These are phyloP conservation scores for Takifugu bimaculatus DNA, from an alignment of 2,113 vertebrate genomes.

Conservation along the genomic window DNA sequence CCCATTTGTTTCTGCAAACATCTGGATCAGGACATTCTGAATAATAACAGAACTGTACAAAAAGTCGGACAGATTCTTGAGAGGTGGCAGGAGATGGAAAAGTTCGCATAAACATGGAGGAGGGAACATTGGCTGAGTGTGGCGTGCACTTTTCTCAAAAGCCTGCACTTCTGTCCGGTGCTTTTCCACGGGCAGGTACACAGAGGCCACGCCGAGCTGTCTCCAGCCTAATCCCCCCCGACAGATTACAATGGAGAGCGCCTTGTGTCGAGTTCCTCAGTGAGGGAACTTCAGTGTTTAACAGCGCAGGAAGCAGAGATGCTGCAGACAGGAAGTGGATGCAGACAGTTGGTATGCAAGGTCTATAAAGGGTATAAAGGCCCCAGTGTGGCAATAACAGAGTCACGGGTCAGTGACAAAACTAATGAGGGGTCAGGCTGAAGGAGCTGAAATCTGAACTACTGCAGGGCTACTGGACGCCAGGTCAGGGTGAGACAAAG, in stretches of 20 bases:
- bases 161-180: slow-evolving; percentile 4
- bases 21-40: slow-evolving; percentile 4
- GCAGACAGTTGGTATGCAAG: slow-evolving; percentile 53
- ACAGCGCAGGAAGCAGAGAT: slow-evolving; percentile 51
- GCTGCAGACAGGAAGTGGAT: slow-evolving; percentile 61
- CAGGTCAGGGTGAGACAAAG: slow-evolving; percentile 17
- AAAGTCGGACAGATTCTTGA: not conserved
- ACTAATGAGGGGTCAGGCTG: slow-evolving; percentile 45
- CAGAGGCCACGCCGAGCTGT: slow-evolving; percentile 14
- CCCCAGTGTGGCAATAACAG: slow-evolving; percentile 65
- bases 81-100: slow-evolving; percentile 5
- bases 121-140: slow-evolving; percentile 11
- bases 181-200: slow-evolving; percentile 5
- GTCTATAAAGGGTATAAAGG: slow-evolving; percentile 64
- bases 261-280: slow-evolving; percentile 34
- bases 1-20: slow-evolving; percentile 8
- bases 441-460: not conserved
- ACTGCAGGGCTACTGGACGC: slow-evolving; percentile 7
- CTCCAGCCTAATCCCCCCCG: slow-evolving; percentile 48
- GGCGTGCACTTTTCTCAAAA: not conserved
- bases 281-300: slow-evolving; percentile 32
- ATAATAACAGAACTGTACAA: slow-evolving; percentile 23
- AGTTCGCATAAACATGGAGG: not conserved
- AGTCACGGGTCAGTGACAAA: slow-evolving; percentile 60
- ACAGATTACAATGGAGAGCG: slow-evolving; percentile 34